Evolutionary conservation across 1,140 invertebrate species (phyloP), one percentile per base, ranked within the genome.

Genomic region (Phenacoccus solenopsis): DNA sequence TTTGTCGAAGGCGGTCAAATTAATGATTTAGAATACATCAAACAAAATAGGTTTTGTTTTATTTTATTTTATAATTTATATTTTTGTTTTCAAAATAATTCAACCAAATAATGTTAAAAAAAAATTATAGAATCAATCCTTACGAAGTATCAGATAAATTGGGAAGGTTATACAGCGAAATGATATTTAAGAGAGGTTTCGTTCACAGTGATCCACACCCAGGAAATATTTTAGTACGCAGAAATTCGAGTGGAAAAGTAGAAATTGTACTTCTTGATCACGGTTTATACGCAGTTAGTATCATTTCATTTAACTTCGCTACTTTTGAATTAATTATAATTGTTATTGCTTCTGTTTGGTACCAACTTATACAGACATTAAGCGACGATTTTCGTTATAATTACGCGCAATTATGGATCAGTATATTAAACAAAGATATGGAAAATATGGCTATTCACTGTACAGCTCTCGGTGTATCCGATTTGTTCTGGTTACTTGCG

Each of bases 161-260:
- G 28, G 94, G 96, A 1, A 82, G 87, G 73, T 79, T 99, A 7
- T 99, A 98, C 80, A 94, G 94, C 57, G 90, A 96, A 77, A 99
- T 99, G 97, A 99, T 99, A 75, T 99, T 98, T 81, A 87, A 90
- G 5, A 87, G 91, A 72, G 97, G 97, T 0, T 98, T 95, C 80
- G 93, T 99, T 16, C 97, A 99, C 77, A 95, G 94, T 78, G 97
- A 99, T 84, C 97, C 97, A 9, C 97, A 99, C 84, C 96, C 97
- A 9, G 97, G 97, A 4, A 99, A 99, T 81, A 92, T 99, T 72
- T 80, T 98, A 1, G 87, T 99, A 0, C 84, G 82, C 68, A 89
- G 89, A 74, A 81, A 82, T 2, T 76, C 80, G 1, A 80, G 84
- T 2, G 84, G 84, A 12, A 82, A 84, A 22, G 82, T 85, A 16